Conservation (phyloP, 2,888 invertebrate genomes). For the Heliconius charithonia region DNA sequence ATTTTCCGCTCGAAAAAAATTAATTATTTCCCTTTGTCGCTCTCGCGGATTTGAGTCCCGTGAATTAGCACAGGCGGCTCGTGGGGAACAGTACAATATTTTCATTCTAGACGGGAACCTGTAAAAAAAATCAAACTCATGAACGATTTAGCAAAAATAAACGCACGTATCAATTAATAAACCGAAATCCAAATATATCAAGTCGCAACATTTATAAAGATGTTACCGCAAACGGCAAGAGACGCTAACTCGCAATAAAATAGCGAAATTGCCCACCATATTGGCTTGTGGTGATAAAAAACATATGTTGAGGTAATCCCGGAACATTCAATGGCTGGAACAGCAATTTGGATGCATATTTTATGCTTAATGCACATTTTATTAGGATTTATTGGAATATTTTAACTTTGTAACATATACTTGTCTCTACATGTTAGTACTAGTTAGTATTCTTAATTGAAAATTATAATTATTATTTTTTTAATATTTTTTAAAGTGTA, state of each 20-base stretch:
- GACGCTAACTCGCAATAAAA: conserved; percentile 43
- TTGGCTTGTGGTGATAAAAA: conserved; percentile 49
- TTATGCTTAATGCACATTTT: conserved; percentile 40
- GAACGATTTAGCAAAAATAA: background rate
- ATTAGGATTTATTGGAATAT: conserved; percentile 27
- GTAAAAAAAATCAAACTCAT: too few relatives aligned
- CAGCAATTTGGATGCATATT: conserved; percentile 44
- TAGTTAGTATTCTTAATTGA: background rate
- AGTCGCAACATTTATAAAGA: conserved; percentile 31
- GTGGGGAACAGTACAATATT: too few relatives aligned
- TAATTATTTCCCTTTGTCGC: background rate
- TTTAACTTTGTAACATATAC: conserved; percentile 27
- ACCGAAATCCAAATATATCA: conserved; percentile 17
- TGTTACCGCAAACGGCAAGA: conserved; percentile 26
- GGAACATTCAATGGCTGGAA: conserved; percentile 45
- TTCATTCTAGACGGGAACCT: too few relatives aligned
- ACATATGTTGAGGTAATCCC: conserved; percentile 51
- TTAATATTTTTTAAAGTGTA: too few relatives aligned
- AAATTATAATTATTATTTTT: too few relatives aligned
- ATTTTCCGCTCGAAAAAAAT: background rate
- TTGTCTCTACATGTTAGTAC: background rate
- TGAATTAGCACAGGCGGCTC: background rate
- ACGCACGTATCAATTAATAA: background rate
- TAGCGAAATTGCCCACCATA: conserved; percentile 43
- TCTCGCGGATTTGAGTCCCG: accelerated